These are phyloP conservation scores for Nomada hirtipes DNA, from an alignment of 2,888 invertebrate species.

Conservation along the genomic window DNA sequence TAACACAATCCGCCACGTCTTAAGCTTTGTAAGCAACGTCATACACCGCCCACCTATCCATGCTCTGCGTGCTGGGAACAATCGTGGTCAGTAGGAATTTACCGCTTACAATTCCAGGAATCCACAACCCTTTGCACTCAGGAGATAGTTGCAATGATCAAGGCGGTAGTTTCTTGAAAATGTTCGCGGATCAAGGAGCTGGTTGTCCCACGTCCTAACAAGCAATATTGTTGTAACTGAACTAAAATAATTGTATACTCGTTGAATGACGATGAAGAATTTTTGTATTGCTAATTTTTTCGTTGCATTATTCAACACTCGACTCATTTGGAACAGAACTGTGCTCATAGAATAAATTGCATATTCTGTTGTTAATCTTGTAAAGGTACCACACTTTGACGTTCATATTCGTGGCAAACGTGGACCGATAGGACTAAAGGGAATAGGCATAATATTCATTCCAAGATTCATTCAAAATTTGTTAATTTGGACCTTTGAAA, in stretches of 20 bases:
- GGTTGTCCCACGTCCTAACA: no score
- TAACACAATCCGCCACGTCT: no score
- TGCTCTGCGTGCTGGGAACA: not conserved
- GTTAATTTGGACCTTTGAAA: no score
- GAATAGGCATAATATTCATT: no score
- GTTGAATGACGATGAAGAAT: no score
- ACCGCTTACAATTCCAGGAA: constrained; percentile 16
- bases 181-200: not conserved
- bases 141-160: constrained; percentile 10
- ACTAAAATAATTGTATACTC: no score
- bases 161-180: not conserved
- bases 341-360: no score
- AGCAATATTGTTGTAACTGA: no score
- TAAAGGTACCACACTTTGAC: not conserved
- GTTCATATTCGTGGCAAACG: not conserved
- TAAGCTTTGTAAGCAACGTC: constrained; percentile 5
- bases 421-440: not conserved
- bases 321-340: no score
- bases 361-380: not conserved
- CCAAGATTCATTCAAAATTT: no score
- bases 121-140: constrained; percentile 1
- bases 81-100: constrained; percentile 18
- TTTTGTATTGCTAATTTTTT: no score
- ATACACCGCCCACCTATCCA: not conserved
- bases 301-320: no score